Percentiles rank a stretch among this genome's conserved stretches.
Conservation (phyloP, 2,888 invertebrate genomes). For the Pheosia tremula region DNA sequence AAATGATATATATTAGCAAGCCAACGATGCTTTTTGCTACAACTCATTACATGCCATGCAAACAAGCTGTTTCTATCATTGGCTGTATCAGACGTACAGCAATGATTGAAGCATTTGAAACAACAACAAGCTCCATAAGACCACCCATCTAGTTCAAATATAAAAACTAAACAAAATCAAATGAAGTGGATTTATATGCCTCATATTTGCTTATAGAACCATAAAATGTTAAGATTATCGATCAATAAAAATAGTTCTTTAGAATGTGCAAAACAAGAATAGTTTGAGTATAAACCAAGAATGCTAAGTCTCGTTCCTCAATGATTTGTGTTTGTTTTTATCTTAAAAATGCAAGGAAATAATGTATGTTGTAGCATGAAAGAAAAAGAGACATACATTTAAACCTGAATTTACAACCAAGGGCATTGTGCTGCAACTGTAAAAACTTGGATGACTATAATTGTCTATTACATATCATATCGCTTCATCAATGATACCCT, state of each 20-base stretch:
- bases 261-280: too few relatives aligned
- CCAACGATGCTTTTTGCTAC: constrained; percentile 2
- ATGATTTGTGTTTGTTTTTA: too few relatives aligned
- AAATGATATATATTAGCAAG: constrained; percentile 7
- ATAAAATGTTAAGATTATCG: background rate
- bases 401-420: too few relatives aligned
- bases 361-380: too few relatives aligned
- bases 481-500: background rate
- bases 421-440: too few relatives aligned
- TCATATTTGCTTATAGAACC: background rate
- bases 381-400: too few relatives aligned
- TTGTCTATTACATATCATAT: background rate
- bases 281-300: background rate
- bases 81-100: background rate
- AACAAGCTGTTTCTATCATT: constrained; percentile 1
- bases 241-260: background rate
- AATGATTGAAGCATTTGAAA: background rate
- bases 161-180: background rate
- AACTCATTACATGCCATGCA: constrained; percentile 4
- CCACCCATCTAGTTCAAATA: background rate
- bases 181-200: background rate
- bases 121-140: background rate
- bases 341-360: too few relatives aligned
- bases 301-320: too few relatives aligned
- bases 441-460: background rate